Evolutionary conservation across 2,797 vertebrate genomes (phyloP), one percentile per base, ranked within the genome.

Genomic region (Cygnus olor): DNA sequence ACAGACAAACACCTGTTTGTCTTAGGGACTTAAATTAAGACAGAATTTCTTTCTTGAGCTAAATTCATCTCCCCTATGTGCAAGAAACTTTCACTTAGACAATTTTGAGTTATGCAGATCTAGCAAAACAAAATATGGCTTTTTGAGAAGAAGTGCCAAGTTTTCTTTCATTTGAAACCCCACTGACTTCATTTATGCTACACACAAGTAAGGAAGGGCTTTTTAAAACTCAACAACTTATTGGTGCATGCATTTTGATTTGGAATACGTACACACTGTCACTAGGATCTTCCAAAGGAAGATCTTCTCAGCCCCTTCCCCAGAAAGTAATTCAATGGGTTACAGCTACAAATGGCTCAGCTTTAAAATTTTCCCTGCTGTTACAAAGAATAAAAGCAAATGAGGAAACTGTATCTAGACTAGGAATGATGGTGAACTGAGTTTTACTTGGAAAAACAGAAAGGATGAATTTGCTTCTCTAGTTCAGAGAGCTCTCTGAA

Each of bases 81-180:
- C 84, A 90, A 94, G 92, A 87, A 96, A 91, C 72, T 96, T 95
- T 91, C 80, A 82, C 88, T 92, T 81, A 90, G 84, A 74, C 88
- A 93, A 81, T 95, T 93, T 60, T 94, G 89, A 93, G 66, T 93
- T 93, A 93, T 88, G 88, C 88, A 95, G 88, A 92, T 96, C 80
- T 90, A 96, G 88, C 85, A 94, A 94, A 96, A 93, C 94, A 96
- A 93, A 96, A 94, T 93, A 94, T 96, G 96, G 61, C 80, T 93
- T 80, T 96, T 93, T 91, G 54, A 85, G 88, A 90, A 69, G 80
- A 84, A 84, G 68, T 84, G 91, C 88, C 92, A 96, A 90, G 53
- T 91, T 96, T 94, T 96, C 80, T 89, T 92, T 89, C 60, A 81
- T 83, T 95, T 93, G 85, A 96, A 96, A 82, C 87, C 92, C 86